Base-by-base conservation (phyloP, 2,888 invertebrate genomes). In the Noctua pronuba region DNA sequence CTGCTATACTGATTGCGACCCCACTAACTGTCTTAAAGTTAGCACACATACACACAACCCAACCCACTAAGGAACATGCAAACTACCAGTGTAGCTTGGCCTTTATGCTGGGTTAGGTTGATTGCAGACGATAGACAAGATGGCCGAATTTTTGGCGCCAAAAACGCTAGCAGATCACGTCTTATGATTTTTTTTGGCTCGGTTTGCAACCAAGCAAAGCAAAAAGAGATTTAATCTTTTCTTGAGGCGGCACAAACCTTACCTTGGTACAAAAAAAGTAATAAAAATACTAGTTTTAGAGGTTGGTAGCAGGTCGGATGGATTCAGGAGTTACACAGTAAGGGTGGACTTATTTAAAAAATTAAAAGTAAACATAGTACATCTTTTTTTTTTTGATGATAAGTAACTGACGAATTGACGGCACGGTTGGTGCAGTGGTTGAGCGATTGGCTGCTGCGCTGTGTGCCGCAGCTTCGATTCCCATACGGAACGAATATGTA, bases 21-120 rank as follows among this genome's bases (percentile, higher is more conserved):
- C 94, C 94, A 92, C 93, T 95, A 95, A 95, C 95, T 95, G 95
- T 96, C 96, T 96, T 95, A 95, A 95, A 95, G 94, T 95, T 95
- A 91, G 88, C 95, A 95, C 94, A 94, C 91, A 92, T 83, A 86
- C 88, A 90, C 81, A 86, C 72, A 80, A 87, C 94, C 90, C 82
- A 77, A 82, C 79, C 73, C 83, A 82, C 84, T 75, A 85, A 85
- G 73, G 83, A 75, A 76, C 74, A 86, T 70, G 78, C 69, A 83
- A 74, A 73, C 85, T 71, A 68, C 90, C 87, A 86, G 71, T 75
- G 55, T 86, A 84, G 68, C 69, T 44, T 74, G 94, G 92, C 44
- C 94, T 87, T 91, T 88, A 65, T 87, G 66, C 90, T 81, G 70
- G 28, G 6, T 82, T 65, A 85, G 75, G 86, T 28, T 41, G 35